Base-by-base conservation (phyloP, 2,888 invertebrate species). In the Gortyna flavago region DNA sequence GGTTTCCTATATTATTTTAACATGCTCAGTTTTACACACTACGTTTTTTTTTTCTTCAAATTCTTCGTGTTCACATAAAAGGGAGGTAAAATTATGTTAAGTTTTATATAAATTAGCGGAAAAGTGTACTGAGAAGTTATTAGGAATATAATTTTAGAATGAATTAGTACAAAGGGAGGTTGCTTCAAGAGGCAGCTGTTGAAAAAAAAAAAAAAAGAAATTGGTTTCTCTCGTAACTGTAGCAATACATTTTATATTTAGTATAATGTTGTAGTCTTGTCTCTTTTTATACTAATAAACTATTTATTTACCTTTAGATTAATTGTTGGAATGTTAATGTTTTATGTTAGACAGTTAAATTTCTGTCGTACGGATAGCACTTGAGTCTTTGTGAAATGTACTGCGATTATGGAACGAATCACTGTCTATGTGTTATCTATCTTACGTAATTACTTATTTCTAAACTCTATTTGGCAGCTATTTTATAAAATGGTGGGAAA, bases 321-420 rank as follows among this genome's bases (percentile, higher is more conserved):
- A 93, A 93, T 94, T 94, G 94, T 94, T 94, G 94, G 93, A 92
- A 93, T 93, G 93, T 94, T 94, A 89, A 92, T 85, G 88, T 94
- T 93, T 92, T 94, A 89, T 91, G 91, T 94, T 93, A 89, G 89
- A 88, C 90, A 84, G 88, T 85, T 75, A 85, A 86, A 87, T 88
- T 90, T 85, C 89, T 90, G 89, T 89, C 89, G 75, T 65, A 78
- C 68, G 75, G 70, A 77, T 71, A 79, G 76, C 59, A 78, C 85
- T 86, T 29, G 87, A 64, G 81, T 81, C 83, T 75, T 87, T 86
- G 83, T 89, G 88, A 86, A 81, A 81, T 87, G 87, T 85, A 77
- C 73, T 78, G 77, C 82, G 81, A 85, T 80, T 76, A 16, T 62
- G 67, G 72, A 83, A 80, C 76, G 41, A 67, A 77, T 76, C 86